These are phyloP conservation scores for Hippoglossus stenolepis DNA, from an alignment of 2,113 vertebrate genomes.

Conservation along the genomic window DNA sequence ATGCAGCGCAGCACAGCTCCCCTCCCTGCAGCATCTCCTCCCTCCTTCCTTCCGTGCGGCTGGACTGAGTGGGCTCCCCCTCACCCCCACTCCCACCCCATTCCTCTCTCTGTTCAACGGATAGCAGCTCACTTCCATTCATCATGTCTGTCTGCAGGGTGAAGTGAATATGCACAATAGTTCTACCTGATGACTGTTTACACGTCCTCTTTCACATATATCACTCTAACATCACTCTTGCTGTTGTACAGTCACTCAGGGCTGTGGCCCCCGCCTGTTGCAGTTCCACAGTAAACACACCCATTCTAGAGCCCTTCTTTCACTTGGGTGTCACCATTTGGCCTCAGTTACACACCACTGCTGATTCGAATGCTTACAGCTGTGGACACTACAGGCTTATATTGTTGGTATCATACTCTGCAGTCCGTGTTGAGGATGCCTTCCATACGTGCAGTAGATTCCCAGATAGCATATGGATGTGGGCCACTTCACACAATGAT, in stretches of 20 bases:
- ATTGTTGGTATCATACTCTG: background rate
- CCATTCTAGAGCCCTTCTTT: background rate
- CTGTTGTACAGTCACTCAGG: background rate
- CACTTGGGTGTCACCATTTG: background rate
- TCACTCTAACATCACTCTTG: too few species aligned
- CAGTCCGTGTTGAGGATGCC: too few species aligned
- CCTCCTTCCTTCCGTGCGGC: conserved; percentile 44
- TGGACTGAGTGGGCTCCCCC: background rate
- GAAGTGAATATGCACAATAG: background rate
- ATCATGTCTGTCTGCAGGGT: background rate
- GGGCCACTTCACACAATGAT: too few species aligned
- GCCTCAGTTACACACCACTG: background rate
- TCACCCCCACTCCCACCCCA: background rate
- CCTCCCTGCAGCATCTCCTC: conserved; percentile 25
- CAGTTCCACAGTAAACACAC: background rate
- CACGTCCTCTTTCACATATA: background rate
- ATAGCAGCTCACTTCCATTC: background rate
- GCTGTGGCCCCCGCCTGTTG: background rate
- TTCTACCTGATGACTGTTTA: background rate
- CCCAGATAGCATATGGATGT: too few species aligned
- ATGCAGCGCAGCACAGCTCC: conserved; percentile 16
- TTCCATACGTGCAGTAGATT: too few species aligned
- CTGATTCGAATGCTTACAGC: too few species aligned
- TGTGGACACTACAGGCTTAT: background rate
- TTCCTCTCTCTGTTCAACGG: conserved; percentile 10